Base-by-base conservation (phyloP, 2,797 vertebrate species). In the Acrossocheilus wenchowensis region DNA sequence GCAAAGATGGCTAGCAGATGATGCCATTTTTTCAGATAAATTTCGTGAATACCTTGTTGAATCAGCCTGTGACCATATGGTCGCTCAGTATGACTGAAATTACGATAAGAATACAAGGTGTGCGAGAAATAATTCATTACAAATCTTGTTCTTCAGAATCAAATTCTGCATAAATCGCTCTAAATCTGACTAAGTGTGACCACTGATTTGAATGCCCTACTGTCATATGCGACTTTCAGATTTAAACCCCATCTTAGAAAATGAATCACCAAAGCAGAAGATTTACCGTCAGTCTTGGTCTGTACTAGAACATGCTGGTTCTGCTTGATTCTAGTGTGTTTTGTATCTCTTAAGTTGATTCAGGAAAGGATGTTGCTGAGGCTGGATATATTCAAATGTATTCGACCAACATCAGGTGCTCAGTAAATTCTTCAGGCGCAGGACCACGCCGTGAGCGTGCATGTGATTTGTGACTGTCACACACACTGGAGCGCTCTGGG, bases 391-490 rank as follows among this genome's bases (percentile, higher is more conserved):
- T 85, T 85, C 39, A n/a, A 71, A 79, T 60, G 15, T n/a, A 19
- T 72, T 79, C 52, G 10, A 10, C 14, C 8, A 72, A 12, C 66
- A 83, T 45, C 68, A 80, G 50, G 66, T 60, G 66, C 68, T 85
- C 52, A 5, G 69, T 80, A 23, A 36, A 62, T 62, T 39, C 80
- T 80, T 62, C 52, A 6, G 36, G 74, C 2, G 11, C 81, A 82
- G 52, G 73, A 84, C 26, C 6, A 41, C 4, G n/a, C 23, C 3
- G 3, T 82, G 48, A 82, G 68, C 52, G 10, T 48, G 69, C 77
- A 85, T 73, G 84, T 85, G 84, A 80, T 80, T 72, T 80, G 68
- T 85, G 84, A 68, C 68, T 68, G 45, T 88, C 81, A 74, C 39
- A 74, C 77, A 52, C 30, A 68, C 26, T 41, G 9, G 12, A 34